phyloP scores from a whole-genome alignment of 35 echinoderm and acorn worm species.

The Apostichopus japonicus region DNA sequence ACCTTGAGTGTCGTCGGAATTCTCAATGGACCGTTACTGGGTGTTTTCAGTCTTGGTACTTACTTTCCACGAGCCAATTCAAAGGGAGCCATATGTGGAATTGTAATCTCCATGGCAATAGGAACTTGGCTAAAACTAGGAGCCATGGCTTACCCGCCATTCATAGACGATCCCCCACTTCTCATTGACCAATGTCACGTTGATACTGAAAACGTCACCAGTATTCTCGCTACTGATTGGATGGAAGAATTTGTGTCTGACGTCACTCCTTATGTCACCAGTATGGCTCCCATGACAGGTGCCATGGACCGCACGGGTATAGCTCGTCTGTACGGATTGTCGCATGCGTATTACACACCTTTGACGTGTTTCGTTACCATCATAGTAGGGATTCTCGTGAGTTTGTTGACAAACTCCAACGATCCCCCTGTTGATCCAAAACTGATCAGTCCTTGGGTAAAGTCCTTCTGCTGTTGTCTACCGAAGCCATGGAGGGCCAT shows the following conservation, averaged over 20 bases:
- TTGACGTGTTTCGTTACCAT: slow-evolving; percentile 19
- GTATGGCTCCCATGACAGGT: too few species aligned
- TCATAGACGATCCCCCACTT: slow-evolving; percentile 37
- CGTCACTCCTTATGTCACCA: too few species aligned
- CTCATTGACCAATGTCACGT: neutral
- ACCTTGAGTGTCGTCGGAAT: slow-evolving; percentile 12
- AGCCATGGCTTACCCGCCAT: slow-evolving; percentile 16
- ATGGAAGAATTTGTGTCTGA: neutral
- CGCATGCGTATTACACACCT: slow-evolving; percentile 25
- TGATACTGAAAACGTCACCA: neutral
- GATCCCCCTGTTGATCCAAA: neutral
- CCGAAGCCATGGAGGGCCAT: neutral
- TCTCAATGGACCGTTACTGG: slow-evolving; percentile 34
- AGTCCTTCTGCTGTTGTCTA: slow-evolving; percentile 25
- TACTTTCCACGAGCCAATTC: slow-evolving; percentile 29
- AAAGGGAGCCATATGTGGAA: slow-evolving; percentile 16
- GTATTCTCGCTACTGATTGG: neutral
- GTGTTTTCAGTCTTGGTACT: slow-evolving; percentile 26
- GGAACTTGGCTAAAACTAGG: slow-evolving; percentile 31
- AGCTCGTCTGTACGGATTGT: slow-evolving; percentile 5
- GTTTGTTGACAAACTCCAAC: neutral
- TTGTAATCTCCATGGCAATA: neutral
- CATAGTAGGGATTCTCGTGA: slow-evolving; percentile 4
- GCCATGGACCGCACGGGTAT: too few species aligned
- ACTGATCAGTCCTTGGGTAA: neutral